These are phyloP conservation scores for Tympanuchus pallidicinctus DNA, from an alignment of 2,113 vertebrate genomes.

Conservation along the genomic window DNA sequence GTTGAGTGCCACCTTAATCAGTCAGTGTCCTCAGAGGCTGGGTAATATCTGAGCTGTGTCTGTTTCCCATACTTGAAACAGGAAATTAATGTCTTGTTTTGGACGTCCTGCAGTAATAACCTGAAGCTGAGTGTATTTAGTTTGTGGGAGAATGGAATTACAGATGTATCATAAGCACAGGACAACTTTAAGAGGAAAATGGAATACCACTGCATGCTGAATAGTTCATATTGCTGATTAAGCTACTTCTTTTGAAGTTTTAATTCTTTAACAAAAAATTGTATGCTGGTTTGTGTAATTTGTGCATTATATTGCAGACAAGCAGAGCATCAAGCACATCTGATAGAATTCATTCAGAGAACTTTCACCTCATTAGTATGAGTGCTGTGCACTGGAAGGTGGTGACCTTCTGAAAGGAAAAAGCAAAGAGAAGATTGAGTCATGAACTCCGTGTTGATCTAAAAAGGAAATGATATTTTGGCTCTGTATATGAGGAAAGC, in stretches of 20 bases:
- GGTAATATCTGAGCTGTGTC: neutral
- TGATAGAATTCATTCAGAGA: neutral
- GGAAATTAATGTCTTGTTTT: neutral
- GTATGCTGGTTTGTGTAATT: neutral
- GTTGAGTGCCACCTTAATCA: neutral
- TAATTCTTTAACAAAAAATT: neutral
- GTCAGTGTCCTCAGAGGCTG: neutral
- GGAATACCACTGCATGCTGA: neutral
- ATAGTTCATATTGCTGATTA: neutral
- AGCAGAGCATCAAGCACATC: neutral
- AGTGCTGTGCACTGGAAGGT: neutral
- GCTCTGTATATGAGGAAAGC: neutral
- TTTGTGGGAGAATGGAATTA: neutral
- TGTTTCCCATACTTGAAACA: neutral
- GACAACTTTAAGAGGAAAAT: neutral
- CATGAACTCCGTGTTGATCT: neutral
- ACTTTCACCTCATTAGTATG: neutral
- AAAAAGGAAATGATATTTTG: neutral
- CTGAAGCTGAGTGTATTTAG: neutral
- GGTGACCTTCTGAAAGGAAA: neutral
- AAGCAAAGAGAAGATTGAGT: neutral
- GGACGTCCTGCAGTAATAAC: neutral
- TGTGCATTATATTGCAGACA: neutral
- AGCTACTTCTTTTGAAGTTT: neutral
- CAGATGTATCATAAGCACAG: fast-evolving